Percentiles rank a stretch among this genome's conserved stretches.
phyloP scores from a whole-genome alignment of 2,888 invertebrate genomes.

The Xylota sylvarum region DNA sequence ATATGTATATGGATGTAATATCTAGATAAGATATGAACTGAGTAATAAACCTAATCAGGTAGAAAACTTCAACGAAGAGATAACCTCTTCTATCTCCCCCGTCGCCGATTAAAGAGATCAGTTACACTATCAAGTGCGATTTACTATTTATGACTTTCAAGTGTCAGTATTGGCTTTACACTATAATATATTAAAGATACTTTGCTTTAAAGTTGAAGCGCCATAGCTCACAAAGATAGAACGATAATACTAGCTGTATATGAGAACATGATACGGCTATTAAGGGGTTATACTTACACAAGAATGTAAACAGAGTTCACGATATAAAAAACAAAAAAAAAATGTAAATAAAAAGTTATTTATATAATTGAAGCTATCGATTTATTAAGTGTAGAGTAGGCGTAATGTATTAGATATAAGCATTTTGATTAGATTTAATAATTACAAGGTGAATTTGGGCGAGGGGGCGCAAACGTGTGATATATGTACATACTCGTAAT shows the following conservation, averaged over 20 bases:
- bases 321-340: background rate
- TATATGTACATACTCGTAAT: background rate
- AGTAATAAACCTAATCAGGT: background rate
- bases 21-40: constrained; percentile 1
- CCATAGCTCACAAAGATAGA: background rate
- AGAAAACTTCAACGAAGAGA: background rate
- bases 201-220: background rate
- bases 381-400: background rate
- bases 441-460: background rate
- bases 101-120: background rate
- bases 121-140: constrained; percentile 7
- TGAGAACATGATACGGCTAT: background rate
- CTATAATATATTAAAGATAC: background rate
- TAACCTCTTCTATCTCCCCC: background rate
- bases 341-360: background rate
- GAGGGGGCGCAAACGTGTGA: background rate
- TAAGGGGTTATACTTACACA: background rate
- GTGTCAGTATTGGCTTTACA: background rate
- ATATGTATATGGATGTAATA: background rate
- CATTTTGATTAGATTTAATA: background rate
- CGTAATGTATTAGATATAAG: background rate
- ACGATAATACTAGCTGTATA: background rate
- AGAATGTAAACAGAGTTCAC: background rate
- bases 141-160: constrained; percentile 7
- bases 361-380: background rate